Conservation (phyloP, 1,140 invertebrate species). For the Drosophila kurseongensis region DNA sequence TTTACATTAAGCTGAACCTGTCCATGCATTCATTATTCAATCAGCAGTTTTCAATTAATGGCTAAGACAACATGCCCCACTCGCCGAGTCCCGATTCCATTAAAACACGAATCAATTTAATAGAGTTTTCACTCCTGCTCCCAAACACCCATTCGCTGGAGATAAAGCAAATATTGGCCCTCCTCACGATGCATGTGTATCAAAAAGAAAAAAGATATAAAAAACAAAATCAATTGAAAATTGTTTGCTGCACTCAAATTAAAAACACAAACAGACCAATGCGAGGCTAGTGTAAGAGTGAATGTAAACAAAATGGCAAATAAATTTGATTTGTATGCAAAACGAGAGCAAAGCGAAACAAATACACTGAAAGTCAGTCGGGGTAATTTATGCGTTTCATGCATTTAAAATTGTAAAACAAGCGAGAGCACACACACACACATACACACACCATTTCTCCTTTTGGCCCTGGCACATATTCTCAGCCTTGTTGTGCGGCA, state of each 20-base stretch:
- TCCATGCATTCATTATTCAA: conserved; percentile 45
- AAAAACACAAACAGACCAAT: conserved; percentile 59
- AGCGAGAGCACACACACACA: conserved; percentile 13
- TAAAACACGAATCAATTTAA: conserved; percentile 52
- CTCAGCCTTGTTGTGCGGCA: conserved; percentile 59
- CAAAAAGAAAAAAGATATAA: background rate
- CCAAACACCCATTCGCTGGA: conserved; percentile 13
- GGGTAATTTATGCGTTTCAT: conserved; percentile 35
- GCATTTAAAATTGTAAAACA: conserved; percentile 40
- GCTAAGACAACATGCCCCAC: conserved; percentile 41
- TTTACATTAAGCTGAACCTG: conserved; percentile 22
- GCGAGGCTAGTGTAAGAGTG: conserved; percentile 38
- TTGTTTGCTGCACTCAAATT: conserved; percentile 68
- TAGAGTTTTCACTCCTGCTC: conserved; percentile 25
- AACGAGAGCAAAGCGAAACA: conserved; percentile 18
- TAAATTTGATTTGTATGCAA: conserved; percentile 67
- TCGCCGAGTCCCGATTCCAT: conserved; percentile 32
- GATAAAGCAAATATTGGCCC: conserved; percentile 45
- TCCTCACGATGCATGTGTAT: conserved; percentile 24
- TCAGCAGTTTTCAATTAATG: conserved; percentile 48
- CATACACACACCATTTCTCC: background rate
- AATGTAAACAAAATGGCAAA: conserved; percentile 70
- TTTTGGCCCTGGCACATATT: conserved; percentile 44
- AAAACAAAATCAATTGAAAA: conserved; percentile 54
- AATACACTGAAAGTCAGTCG: conserved; percentile 13